These are phyloP conservation scores for Promerops cafer DNA, from an alignment of 2,113 vertebrate genomes.

Conservation along the genomic window DNA sequence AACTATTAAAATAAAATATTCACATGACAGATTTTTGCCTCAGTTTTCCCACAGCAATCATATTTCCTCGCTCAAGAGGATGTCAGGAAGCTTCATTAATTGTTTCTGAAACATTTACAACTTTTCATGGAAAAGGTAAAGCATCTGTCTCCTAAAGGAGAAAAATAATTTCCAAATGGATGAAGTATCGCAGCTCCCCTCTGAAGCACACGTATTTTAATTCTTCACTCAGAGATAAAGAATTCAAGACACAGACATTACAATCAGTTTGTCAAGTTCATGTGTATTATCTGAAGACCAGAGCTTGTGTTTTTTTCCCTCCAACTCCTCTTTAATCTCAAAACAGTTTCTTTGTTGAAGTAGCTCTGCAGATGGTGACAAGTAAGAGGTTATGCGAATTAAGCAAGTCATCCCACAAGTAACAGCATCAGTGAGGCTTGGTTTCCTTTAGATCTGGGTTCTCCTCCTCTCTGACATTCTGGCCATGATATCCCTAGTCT, in stretches of 20 bases:
- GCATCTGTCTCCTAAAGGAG: conserved; percentile 47
- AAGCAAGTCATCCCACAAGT: neutral
- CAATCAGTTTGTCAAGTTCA: neutral
- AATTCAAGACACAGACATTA: neutral
- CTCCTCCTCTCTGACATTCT: neutral
- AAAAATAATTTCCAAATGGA: conserved; percentile 47
- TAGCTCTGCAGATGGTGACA: neutral
- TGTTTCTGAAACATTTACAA: conserved; percentile 66
- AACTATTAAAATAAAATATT: conserved; percentile 64
- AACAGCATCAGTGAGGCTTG: neutral
- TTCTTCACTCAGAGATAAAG: conserved; percentile 4
- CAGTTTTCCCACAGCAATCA: conserved; percentile 61
- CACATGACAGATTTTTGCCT: conserved; percentile 60
- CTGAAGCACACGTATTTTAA: conserved; percentile 4
- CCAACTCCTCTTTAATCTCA: neutral
- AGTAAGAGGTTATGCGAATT: neutral
- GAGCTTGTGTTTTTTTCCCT: neutral
- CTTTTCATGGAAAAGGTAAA: conserved; percentile 58
- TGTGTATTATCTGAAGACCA: neutral
- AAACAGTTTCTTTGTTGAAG: neutral
- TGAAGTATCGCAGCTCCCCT: conserved; percentile 5
- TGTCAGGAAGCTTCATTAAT: conserved; percentile 59
- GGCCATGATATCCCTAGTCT: too few species aligned
- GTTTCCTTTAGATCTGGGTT: neutral
- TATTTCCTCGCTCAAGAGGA: conserved; percentile 55